Base-by-base conservation (phyloP, 2,888 invertebrate species). In the Parasteatoda lunata region DNA sequence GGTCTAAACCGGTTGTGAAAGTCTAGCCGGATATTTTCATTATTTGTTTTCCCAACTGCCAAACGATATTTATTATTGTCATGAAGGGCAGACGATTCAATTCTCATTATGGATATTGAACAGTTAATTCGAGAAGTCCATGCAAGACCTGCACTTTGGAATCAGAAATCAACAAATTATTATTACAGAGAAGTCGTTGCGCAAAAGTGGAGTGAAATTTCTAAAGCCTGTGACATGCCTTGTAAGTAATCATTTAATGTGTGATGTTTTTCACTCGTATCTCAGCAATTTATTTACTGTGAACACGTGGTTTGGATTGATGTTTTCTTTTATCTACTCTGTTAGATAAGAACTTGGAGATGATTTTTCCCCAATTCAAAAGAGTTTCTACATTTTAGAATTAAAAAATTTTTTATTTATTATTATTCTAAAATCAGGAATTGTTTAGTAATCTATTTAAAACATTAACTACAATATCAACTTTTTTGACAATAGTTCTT, bases 111-210 rank as follows among this genome's bases (percentile, higher is more conserved):
- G 73, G 73, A 73, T 54, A 73, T 73, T 4, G 15, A 51, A 54
- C 73, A n/a, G 8, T 45, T 73, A 8, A 73, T 73, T 7, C 5
- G 47, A 3, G 73, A 73, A 54, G 73, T 73, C n/a, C 51, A 54
- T 8, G 45, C 30, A 9, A 11, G 54, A 4, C 73, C 73, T 11
- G 52, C 51, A 15, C n/a, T 73, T 30, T 73, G 73, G 73, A 45
- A 73, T 52, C 73, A 73, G 52, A 73, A 73, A n/a, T 51, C 54
- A 7, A 73, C 15, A 15, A 5, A 51, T 7, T 73, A 73, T 45
- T 73, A 73, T 48, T 52, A 73, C 52, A 51, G 73, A 45, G 73
- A 73, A 30, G 30, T 73, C 30, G 73, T 73, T 8, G 30, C 52
- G 3, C 51, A 45, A 15, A 54, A 11, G 73, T 73, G 73, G 73